phyloP scores from a whole-genome alignment of 2,113 vertebrate species.

The Pandion haliaetus region DNA sequence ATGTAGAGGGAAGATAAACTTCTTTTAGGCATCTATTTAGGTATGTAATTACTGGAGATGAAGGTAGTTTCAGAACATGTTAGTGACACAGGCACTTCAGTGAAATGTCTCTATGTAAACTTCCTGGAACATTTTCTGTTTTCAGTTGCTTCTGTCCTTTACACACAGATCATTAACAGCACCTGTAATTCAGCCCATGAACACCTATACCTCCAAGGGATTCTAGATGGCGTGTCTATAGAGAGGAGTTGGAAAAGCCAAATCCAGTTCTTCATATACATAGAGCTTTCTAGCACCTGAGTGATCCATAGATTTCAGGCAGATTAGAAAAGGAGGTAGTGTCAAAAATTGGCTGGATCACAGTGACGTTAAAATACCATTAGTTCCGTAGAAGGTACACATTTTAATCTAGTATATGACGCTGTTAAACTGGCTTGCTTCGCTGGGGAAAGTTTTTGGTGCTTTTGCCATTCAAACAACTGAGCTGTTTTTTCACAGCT shows the following conservation, averaged over 20 bases:
- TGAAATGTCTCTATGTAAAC: neutral
- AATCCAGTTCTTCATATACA: too few relatives aligned
- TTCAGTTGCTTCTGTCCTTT: neutral
- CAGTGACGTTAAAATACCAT: too few relatives aligned
- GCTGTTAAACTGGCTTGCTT: neutral
- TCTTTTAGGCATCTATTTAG: neutral
- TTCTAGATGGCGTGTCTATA: neutral
- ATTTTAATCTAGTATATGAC: neutral
- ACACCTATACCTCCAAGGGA: neutral
- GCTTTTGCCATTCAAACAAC: neutral
- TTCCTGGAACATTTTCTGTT: neutral
- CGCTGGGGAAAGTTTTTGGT: neutral
- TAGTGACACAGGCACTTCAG: neutral
- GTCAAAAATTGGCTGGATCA: neutral
- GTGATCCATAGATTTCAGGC: neutral
- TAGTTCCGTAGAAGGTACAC: neutral
- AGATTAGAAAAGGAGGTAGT: neutral
- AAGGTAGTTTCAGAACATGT: neutral
- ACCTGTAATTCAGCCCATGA: neutral
- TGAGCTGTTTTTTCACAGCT: neutral
- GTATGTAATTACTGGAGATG: neutral
- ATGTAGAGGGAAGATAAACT: neutral
- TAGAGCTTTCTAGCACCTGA: neutral
- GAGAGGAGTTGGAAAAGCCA: neutral
- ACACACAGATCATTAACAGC: neutral